phyloP scores from a whole-genome alignment of 2,113 vertebrate genomes.

The Orthonyx spaldingii region DNA sequence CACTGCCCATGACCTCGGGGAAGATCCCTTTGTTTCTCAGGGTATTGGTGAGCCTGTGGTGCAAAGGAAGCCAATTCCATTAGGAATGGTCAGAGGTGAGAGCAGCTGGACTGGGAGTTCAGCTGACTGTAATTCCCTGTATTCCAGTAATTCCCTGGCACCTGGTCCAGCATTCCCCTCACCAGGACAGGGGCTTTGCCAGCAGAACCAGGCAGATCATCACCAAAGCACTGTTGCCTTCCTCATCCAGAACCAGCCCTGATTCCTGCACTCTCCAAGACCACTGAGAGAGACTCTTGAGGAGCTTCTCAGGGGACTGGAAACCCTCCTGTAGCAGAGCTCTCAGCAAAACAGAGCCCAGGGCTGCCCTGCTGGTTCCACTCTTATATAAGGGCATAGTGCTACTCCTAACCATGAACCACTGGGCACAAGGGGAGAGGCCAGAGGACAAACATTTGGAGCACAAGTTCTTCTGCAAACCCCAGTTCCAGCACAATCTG shows the following conservation, averaged over 20 bases:
- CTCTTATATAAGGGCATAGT: rapidly evolving
- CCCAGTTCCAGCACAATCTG: background rate
- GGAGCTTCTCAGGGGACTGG: background rate
- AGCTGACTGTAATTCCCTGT: background rate
- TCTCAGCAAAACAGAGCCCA: background rate
- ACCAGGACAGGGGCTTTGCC: background rate
- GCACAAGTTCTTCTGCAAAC: background rate
- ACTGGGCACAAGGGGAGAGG: background rate
- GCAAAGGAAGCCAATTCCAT: background rate
- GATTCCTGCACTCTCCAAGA: background rate
- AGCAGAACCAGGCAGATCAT: background rate
- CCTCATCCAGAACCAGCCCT: background rate
- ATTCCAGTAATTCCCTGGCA: background rate
- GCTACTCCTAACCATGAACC: background rate
- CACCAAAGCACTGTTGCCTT: background rate
- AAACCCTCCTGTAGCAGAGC: background rate
- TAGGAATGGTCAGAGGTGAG: background rate
- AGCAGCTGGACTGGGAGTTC: background rate
- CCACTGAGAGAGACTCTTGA: background rate
- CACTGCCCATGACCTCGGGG: background rate
- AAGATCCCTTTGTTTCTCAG: background rate
- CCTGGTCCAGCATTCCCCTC: background rate
- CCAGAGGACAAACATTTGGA: background rate
- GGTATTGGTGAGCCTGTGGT: rapidly evolving
- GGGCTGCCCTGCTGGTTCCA: background rate